Evolutionary conservation across 2,888 invertebrate genomes (phyloP), one percentile per base, ranked within the genome.

Genomic region (Drosophila siamana): DNA sequence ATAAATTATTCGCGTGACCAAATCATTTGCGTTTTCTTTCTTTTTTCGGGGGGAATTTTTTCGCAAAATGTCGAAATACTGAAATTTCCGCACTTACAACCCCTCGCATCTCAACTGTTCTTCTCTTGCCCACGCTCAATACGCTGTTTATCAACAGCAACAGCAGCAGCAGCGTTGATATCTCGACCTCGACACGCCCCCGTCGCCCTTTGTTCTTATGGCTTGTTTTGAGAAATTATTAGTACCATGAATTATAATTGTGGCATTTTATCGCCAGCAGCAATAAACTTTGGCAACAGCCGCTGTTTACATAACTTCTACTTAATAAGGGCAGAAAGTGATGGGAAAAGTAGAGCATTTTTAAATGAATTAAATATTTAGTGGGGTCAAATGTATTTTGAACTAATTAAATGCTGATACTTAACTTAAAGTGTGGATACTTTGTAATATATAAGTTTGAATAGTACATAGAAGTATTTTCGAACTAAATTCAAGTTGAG

Each of bases 1-100:
- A 85, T 85, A 85, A 85, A 88, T 85, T 86, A 88, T 84, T 85
- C 87, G 85, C 85, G 85, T 85, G 85, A 85, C 85, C 89, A 86
- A 86, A 88, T 84, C 80, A 86, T 86, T 85, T 85, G 88, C 88
- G 69, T 70, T 83, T 33, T 70, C 83, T 85, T 85, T 86, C 88
- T 68, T 70, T 83, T 33, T 70, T 83, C 15, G 15, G 69, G 9
- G 24, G 41, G 13, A 19, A 4, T 26, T 55, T 65, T 69, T 83
- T 77, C 24, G 69, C 73, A 74, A 87, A 87, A 38, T 38, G 36
- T 38, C 36, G 36, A 69, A 68, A 70, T 40, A 1, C 64, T 63
- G 68, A 68, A 69, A 47, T 19, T 11, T 13, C 40, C 44, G 33
- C 19, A 19, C 57, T 30, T 30, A 64, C 50, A 60, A 33, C 52